phyloP scores from a whole-genome alignment of 1,140 invertebrate species.

The Seison nebaliae region DNA sequence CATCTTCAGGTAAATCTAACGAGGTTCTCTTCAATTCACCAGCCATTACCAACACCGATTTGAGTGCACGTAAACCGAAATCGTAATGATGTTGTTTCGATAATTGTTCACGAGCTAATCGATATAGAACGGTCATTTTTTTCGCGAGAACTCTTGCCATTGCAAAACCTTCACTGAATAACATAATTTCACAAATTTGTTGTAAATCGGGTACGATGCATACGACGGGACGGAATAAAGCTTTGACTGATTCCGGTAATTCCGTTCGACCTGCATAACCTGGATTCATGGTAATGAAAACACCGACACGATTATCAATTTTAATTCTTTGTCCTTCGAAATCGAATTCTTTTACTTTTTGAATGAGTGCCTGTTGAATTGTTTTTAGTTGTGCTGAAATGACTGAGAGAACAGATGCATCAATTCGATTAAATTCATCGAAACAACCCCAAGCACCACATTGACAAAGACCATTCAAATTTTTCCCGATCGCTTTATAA shows the following conservation, averaged over 20 bases:
- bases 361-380: conserved; percentile 49
- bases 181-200: conserved; percentile 60
- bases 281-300: conserved; percentile 78
- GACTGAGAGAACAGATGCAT: conserved; percentile 59
- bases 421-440: conserved; percentile 68
- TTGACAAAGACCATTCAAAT: conserved; percentile 43
- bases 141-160: conserved; percentile 58
- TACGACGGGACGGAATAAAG: conserved; percentile 57
- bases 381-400: conserved; percentile 65
- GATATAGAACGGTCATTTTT: conserved; percentile 67
- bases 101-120: conserved; percentile 50
- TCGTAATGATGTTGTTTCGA: conserved; percentile 75
- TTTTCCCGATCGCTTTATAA: conserved; percentile 51
- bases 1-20: conserved; percentile 40
- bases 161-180: conserved; percentile 64
- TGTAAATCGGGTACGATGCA: conserved; percentile 62
- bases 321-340: conserved; percentile 56
- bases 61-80: conserved; percentile 60
- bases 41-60: conserved; percentile 60
- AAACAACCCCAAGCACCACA: conserved; percentile 49
- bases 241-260: conserved; percentile 62
- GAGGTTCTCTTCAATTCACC: conserved; percentile 50
- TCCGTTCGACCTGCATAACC: conserved; percentile 63
- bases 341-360: conserved; percentile 40
- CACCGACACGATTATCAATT: conserved; percentile 52